Percentiles rank a stretch among this genome's conserved stretches.
phyloP scores from a whole-genome alignment of 2,888 invertebrate species.

The Sarcophaga subvicina region DNA sequence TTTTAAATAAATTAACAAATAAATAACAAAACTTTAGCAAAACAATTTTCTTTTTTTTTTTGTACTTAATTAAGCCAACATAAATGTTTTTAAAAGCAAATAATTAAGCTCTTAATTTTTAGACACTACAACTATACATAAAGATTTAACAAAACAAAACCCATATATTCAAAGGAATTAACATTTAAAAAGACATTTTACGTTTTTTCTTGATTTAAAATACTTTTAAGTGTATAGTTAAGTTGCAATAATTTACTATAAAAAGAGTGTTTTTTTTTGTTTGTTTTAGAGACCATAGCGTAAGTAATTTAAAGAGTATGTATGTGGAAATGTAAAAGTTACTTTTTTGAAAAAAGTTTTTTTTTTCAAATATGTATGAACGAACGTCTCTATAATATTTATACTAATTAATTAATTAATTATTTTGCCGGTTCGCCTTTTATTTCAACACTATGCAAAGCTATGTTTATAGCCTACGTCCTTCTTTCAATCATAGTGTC shows the following conservation, averaged over 20 bases:
- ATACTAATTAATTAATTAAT: conserved; percentile 24
- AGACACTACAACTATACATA: not conserved
- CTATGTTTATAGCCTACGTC: conserved; percentile 40
- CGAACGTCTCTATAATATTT: conserved; percentile 54
- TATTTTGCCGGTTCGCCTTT: conserved; percentile 18
- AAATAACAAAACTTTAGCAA: conserved; percentile 64
- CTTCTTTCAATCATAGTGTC: not conserved
- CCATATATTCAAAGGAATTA: conserved; percentile 12
- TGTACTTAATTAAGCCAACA: conserved; percentile 54
- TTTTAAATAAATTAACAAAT: conserved; percentile 41
- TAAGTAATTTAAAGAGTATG: no score
- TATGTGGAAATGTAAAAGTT: not conserved
- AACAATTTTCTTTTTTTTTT: conserved; percentile 32
- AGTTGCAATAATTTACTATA: conserved; percentile 51
- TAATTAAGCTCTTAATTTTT: conserved; percentile 17
- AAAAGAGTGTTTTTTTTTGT: conserved; percentile 39
- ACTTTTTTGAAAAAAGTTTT: conserved; percentile 53
- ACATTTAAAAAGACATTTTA: conserved; percentile 29
- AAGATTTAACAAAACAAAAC: conserved; percentile 19
- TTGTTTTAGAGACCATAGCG: conserved; percentile 13
- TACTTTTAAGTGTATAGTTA: not conserved
- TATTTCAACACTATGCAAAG: not conserved
- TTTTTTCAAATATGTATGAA: conserved; percentile 13
- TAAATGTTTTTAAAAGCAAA: conserved; percentile 40
- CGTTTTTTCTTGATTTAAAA: conserved; percentile 6